Evolutionary conservation across 2,888 invertebrate species (phyloP).

Genomic region (Netelia melanura): DNA sequence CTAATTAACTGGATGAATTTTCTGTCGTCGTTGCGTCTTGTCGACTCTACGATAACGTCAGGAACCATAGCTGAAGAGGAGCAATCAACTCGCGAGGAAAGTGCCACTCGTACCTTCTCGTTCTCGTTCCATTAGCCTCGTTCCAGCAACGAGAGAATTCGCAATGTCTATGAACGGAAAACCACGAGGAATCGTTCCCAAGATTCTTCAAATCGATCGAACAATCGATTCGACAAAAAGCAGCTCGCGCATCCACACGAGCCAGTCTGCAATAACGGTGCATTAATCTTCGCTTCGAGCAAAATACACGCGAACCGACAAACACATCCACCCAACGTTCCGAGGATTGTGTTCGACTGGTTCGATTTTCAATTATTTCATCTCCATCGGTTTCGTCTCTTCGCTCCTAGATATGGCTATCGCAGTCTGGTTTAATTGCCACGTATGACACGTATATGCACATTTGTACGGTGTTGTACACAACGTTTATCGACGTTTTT

Average conservation of each 20-base stretch:
- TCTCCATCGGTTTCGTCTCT: neutral
- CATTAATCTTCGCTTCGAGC: neutral
- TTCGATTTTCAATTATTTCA: slow-evolving; percentile 21
- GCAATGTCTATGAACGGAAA: neutral
- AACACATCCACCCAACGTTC: neutral
- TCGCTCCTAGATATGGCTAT: neutral
- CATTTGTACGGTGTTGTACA: neutral
- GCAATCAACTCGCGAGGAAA: slow-evolving; percentile 12
- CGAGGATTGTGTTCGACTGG: neutral
- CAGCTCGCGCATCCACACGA: neutral
- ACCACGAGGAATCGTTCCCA: neutral
- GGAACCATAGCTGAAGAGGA: slow-evolving; percentile 7
- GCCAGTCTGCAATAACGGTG: neutral
- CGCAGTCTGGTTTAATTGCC: slow-evolving; percentile 7
- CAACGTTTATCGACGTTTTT: neutral
- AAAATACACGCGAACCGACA: neutral
- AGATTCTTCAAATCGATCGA: neutral
- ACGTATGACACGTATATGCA: neutral
- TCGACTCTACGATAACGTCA: slow-evolving; percentile 5
- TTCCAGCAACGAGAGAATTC: neutral
- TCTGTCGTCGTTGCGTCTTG: slow-evolving; percentile 15
- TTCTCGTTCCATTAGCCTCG: neutral
- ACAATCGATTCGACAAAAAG: slow-evolving; percentile 3
- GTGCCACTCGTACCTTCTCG: slow-evolving; percentile 17
- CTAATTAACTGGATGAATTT: slow-evolving; percentile 45